phyloP scores from a whole-genome alignment of 2,797 vertebrate genomes.

The Acanthurus tractus region DNA sequence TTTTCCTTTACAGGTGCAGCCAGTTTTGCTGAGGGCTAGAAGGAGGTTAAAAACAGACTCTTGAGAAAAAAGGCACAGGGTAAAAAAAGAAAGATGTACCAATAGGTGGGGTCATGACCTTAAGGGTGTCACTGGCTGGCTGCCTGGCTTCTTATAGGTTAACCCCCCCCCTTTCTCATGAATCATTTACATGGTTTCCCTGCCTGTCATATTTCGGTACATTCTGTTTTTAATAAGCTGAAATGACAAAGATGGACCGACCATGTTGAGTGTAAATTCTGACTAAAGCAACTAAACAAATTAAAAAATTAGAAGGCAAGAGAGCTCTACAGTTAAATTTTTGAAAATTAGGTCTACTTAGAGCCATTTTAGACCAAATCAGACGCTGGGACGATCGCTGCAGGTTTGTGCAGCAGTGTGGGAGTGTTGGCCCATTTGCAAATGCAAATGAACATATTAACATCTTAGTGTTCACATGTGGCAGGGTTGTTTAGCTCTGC shows the following conservation, averaged over 20 bases:
- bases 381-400: no score
- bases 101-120: slow-evolving; percentile 5
- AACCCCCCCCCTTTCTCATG: slow-evolving; percentile 2
- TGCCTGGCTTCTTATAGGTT: background rate
- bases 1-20: slow-evolving; percentile 12
- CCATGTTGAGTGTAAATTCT: slow-evolving; percentile 10
- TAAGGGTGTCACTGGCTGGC: background rate
- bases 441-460: no score
- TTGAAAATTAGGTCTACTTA: background rate
- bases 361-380: no score
- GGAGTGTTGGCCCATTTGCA: no score
- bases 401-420: no score
- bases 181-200: slow-evolving; percentile 12
- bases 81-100: background rate
- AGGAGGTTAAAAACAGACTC: background rate
- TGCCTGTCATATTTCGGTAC: background rate
- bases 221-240: background rate
- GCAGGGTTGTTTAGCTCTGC: no score
- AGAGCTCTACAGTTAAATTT: background rate
- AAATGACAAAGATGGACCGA: slow-evolving; percentile 13
- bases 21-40: background rate
- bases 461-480: no score
- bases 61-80: background rate
- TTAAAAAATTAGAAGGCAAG: slow-evolving; percentile 8
- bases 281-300: background rate